Base-by-base conservation (phyloP, 1,140 invertebrate species). In the Stegodyphus mimosarum region DNA sequence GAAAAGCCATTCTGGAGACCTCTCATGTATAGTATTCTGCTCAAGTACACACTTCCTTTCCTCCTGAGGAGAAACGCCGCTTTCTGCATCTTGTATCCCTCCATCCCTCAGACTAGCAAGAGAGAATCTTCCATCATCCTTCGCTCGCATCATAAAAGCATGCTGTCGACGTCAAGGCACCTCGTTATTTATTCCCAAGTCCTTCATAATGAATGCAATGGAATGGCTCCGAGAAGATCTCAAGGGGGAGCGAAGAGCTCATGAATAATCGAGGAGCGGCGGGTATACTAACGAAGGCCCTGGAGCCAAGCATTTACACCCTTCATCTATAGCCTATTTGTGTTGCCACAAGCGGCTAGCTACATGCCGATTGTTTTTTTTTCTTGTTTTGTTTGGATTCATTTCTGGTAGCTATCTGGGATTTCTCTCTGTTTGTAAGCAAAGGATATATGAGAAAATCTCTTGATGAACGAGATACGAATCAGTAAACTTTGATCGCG, bases 101-200 rank as follows among this genome's bases (percentile, higher is more conserved):
- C 15, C 9, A 60, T 60, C 55, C 55, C 55, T 60, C 55, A 33
- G 33, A 33, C 33, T 33, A 33, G 33, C 33, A 33, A 33, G 33
- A 33, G 9, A 60, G 55, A 60, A 33, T 33, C 33, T 33, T 33
- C 33, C 33, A 60, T 60, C 55, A 11, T 60, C 55, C 55, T 11
- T 60, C 55, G 15, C 15, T 15, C 55, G 55, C 55, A 60, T 60
- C 55, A 60, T 60, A 60, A 60, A 60, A 60, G 55, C 55, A 60
- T 9, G 55, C 55, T 60, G 55, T 60, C 55, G 55, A 60, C 55
- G 55, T 60, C 55, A 60, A 60, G 55, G 55, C 55, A 11, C 9
- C 55, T 60, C 55, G 55, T 60, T 60, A 60, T 60, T 60, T 60
- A 60, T 60, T 60, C 55, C 55, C 55, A 60, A 60, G 55, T 60